A percentile compares a stretch with the other conserved stretches of the same genome.
These are phyloP conservation scores for Dendroctonus ponderosae DNA, from an alignment of 1,140 invertebrate genomes.

Conservation along the genomic window DNA sequence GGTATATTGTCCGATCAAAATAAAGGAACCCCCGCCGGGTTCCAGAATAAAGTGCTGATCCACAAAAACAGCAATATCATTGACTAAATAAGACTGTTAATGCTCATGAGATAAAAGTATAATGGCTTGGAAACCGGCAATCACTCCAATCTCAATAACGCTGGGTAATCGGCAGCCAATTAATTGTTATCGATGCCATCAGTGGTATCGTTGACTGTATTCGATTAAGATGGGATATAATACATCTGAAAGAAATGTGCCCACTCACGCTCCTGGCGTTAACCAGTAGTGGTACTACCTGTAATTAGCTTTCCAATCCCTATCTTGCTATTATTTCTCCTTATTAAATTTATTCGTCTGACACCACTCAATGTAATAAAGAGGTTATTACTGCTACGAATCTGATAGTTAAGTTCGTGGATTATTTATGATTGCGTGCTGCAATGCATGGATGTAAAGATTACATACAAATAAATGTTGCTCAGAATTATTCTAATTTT, in stretches of 20 bases:
- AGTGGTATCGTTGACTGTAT: constrained; percentile 42
- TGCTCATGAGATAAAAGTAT: constrained; percentile 40
- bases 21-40: constrained; percentile 22
- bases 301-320: constrained; percentile 41
- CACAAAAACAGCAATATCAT: constrained; percentile 35
- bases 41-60: constrained; percentile 15
- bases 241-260: constrained; percentile 39
- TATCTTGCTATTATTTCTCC: constrained; percentile 32
- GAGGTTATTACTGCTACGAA: constrained; percentile 26
- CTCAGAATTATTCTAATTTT: too few species aligned
- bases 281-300: constrained; percentile 42
- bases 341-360: constrained; percentile 39
- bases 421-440: constrained; percentile 17
- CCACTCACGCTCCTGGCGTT: constrained; percentile 41
- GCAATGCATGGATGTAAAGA: background rate
- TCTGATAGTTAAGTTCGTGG: constrained; percentile 22
- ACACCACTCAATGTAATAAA: constrained; percentile 32
- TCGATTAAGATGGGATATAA: constrained; percentile 44
- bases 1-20: constrained; percentile 19
- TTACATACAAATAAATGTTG: background rate
- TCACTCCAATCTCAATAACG: constrained; percentile 44
- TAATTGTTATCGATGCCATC: constrained; percentile 45
- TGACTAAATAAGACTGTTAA: constrained; percentile 40
- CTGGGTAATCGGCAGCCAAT: constrained; percentile 46
- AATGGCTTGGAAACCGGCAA: constrained; percentile 32